A percentile compares a stretch with the other conserved stretches of the same genome.
Conservation (phyloP, 2,888 invertebrate genomes). For the Oscheius onirici region DNA sequence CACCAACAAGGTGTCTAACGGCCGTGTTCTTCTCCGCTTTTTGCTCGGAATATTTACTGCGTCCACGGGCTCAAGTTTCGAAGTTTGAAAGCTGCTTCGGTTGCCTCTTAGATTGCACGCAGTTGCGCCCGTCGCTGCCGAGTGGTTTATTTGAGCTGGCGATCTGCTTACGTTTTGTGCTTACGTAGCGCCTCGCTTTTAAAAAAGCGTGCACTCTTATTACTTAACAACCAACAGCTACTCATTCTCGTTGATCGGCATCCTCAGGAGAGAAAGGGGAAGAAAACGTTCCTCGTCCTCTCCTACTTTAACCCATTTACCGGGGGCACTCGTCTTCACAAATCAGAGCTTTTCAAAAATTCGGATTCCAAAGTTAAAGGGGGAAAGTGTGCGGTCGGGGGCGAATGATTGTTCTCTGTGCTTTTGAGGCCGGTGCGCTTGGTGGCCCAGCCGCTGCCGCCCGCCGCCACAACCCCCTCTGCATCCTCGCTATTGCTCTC, state of each 20-base stretch:
- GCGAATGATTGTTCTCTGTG: slow-evolving; percentile 31
- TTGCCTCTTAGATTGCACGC: slow-evolving; percentile 32
- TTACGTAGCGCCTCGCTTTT: slow-evolving; percentile 8
- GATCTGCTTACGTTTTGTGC: slow-evolving; percentile 26
- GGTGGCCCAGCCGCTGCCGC: slow-evolving; percentile 23
- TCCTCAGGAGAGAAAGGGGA: not conserved
- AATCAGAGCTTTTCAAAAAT: slow-evolving; percentile 3
- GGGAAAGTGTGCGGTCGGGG: slow-evolving; percentile 12
- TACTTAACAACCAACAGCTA: not conserved
- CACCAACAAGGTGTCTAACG: not conserved
- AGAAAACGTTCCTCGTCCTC: not conserved
- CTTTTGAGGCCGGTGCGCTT: slow-evolving; percentile 30
- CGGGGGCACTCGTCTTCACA: not conserved
- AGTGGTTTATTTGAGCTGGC: slow-evolving; percentile 35
- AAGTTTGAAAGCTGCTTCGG: not conserved
- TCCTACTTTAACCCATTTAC: not conserved
- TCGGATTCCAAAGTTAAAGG: slow-evolving; percentile 8
- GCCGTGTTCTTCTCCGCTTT: not conserved
- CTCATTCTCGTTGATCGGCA: too few species aligned
- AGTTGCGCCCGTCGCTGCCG: slow-evolving; percentile 28
- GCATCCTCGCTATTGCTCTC: not conserved
- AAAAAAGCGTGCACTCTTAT: not conserved
- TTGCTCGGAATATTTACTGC: not conserved
- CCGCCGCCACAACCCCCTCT: slow-evolving; percentile 27
- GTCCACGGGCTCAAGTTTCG: slow-evolving; percentile 25